Evolutionary conservation across 2,888 invertebrate genomes (phyloP).

Genomic region (Limnephilus auricula): DNA sequence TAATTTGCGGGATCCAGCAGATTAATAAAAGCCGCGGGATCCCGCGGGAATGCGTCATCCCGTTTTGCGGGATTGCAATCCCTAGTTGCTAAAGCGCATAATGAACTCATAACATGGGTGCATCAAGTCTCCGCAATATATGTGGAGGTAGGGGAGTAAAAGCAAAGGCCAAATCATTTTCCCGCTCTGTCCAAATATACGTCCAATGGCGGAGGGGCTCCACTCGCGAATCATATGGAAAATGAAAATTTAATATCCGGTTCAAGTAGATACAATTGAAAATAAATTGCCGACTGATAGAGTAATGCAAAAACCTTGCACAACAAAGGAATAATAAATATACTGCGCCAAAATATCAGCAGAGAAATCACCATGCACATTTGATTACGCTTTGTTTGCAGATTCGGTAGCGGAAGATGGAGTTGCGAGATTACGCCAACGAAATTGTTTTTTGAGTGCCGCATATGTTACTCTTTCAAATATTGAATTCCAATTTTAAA

Average conservation of each 20-base stretch:
- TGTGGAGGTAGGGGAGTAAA: background rate
- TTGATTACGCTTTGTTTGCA: background rate
- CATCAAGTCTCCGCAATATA: background rate
- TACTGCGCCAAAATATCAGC: background rate
- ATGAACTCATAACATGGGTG: background rate
- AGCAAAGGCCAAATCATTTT: conserved; percentile 28
- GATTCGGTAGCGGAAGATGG: background rate
- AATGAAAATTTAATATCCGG: conserved; percentile 65
- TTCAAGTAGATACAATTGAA: conserved; percentile 49
- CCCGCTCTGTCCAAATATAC: conserved; percentile 6
- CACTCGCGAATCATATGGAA: conserved; percentile 32
- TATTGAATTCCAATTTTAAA: background rate
- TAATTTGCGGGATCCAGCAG: too few relatives aligned
- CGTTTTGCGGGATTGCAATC: too few relatives aligned
- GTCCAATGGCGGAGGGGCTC: background rate
- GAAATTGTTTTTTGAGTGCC: background rate
- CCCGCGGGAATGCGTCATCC: too few relatives aligned
- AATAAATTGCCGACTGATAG: conserved; percentile 33
- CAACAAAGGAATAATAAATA: conserved; percentile 23
- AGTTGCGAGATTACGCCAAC: background rate
- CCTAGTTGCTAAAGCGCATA: conserved; percentile 11
- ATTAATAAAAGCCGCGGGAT: too few relatives aligned
- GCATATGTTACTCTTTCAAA: background rate
- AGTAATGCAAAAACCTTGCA: background rate
- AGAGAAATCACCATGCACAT: background rate